Percentiles rank a stretch among this genome's conserved stretches.
Evolutionary conservation across 2,113 vertebrate genomes (phyloP).

Genomic region (Alligator sinensis): DNA sequence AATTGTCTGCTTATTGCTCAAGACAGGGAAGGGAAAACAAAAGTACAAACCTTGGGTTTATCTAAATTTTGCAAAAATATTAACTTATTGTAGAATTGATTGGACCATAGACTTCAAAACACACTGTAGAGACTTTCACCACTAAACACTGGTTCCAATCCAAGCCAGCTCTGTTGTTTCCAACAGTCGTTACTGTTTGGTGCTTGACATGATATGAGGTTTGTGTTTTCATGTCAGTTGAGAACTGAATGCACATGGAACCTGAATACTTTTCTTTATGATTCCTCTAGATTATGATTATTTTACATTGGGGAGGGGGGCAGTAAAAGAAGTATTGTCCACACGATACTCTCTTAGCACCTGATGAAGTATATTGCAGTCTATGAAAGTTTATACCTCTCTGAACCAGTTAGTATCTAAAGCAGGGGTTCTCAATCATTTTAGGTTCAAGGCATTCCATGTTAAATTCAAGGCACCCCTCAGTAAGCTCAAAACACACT

Average conservation of each 20-base stretch:
- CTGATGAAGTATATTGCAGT: too few relatives aligned
- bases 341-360: neutral
- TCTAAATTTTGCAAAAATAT: neutral
- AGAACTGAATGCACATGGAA: neutral
- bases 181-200: neutral
- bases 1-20: neutral
- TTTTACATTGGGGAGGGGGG: neutral
- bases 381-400: too few relatives aligned
- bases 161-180: neutral
- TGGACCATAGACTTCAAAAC: neutral
- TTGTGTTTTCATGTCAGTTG: neutral
- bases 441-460: too few relatives aligned
- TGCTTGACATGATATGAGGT: neutral
- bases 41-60: neutral
- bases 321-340: rapidly evolving
- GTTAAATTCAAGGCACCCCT: too few relatives aligned
- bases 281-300: neutral
- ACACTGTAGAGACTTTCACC: neutral
- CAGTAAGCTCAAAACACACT: too few relatives aligned
- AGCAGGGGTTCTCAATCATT: too few relatives aligned
- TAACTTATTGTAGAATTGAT: neutral
- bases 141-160: neutral
- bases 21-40: neutral
- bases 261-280: neutral
- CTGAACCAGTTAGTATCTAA: too few relatives aligned